phyloP scores from a whole-genome alignment of 2,113 vertebrate genomes.

The Barbus barbus region DNA sequence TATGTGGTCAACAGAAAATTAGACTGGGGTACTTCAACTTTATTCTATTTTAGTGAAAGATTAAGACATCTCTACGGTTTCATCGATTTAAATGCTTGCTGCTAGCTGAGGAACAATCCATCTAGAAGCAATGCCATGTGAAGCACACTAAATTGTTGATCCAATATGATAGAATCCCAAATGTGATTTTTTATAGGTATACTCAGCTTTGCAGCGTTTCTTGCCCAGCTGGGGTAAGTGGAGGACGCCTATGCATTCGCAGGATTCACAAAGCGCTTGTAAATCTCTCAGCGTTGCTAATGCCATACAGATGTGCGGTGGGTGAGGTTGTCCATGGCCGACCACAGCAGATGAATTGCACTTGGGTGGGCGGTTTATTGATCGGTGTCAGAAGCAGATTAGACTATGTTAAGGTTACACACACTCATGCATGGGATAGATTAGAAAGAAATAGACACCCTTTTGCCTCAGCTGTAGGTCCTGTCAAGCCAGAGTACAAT shows the following conservation, averaged over 20 bases:
- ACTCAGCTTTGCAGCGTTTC: not conserved
- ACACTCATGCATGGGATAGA: constrained; percentile 55
- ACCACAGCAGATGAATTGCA: constrained; percentile 55
- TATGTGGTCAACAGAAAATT: constrained; percentile 7
- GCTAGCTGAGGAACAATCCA: not conserved
- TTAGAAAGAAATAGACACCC: constrained; percentile 57
- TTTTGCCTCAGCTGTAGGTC: constrained; percentile 51
- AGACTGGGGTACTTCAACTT: not conserved
- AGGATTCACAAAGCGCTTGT: constrained; percentile 56
- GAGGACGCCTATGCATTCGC: constrained; percentile 39
- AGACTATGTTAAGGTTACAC: constrained; percentile 60
- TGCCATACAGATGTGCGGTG: constrained; percentile 63
- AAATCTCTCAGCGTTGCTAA: constrained; percentile 65
- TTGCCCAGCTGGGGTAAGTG: constrained; percentile 6
- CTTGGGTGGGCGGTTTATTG: constrained; percentile 67
- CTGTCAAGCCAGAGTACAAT: not conserved
- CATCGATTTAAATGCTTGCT: not conserved
- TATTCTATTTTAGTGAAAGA: not conserved
- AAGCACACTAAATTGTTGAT: not conserved
- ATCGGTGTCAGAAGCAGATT: constrained; percentile 68
- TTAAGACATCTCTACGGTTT: constrained; percentile 1
- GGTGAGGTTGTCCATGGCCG: constrained; percentile 47
- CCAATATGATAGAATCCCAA: not conserved
- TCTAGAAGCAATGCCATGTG: not conserved
- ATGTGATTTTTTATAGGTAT: not conserved